Percentiles rank a stretch among this genome's conserved stretches.
Conservation (phyloP, 2,113 vertebrate genomes). For the Illadopsis cleaveri region DNA sequence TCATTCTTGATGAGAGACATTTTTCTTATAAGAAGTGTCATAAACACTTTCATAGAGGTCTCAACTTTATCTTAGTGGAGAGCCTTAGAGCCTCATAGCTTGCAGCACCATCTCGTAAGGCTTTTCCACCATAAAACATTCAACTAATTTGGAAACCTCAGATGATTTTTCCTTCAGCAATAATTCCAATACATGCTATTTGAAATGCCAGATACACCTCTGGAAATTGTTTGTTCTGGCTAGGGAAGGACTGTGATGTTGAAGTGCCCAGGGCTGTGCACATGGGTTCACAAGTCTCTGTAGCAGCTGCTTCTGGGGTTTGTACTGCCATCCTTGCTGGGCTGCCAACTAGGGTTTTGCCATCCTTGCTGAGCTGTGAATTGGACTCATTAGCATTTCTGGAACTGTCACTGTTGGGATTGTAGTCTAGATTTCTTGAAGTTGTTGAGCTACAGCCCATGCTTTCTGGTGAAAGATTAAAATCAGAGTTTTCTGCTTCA, state of each 20-base stretch:
- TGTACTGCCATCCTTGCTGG: neutral
- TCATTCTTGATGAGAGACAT: neutral
- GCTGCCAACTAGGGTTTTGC: neutral
- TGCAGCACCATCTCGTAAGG: neutral
- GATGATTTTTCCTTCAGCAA: neutral
- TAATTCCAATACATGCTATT: neutral
- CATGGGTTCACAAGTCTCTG: neutral
- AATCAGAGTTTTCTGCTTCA: slow-evolving; percentile 3
- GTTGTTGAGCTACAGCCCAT: neutral
- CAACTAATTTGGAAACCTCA: neutral
- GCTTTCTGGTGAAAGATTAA: neutral
- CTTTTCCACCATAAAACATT: neutral
- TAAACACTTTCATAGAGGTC: neutral
- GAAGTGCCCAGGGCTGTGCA: slow-evolving; percentile 21
- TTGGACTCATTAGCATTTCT: neutral
- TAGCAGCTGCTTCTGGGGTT: slow-evolving; percentile 1
- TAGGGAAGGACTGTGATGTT: neutral
- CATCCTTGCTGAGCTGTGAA: neutral
- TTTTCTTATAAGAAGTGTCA: neutral
- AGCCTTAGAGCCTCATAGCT: neutral
- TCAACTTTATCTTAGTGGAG: neutral
- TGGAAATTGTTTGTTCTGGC: slow-evolving; percentile 10
- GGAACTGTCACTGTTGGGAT: neutral
- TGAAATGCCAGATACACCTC: neutral
- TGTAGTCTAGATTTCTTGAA: neutral